phyloP scores from a whole-genome alignment of 2,797 vertebrate genomes.

The Onychomys arenicola region DNA sequence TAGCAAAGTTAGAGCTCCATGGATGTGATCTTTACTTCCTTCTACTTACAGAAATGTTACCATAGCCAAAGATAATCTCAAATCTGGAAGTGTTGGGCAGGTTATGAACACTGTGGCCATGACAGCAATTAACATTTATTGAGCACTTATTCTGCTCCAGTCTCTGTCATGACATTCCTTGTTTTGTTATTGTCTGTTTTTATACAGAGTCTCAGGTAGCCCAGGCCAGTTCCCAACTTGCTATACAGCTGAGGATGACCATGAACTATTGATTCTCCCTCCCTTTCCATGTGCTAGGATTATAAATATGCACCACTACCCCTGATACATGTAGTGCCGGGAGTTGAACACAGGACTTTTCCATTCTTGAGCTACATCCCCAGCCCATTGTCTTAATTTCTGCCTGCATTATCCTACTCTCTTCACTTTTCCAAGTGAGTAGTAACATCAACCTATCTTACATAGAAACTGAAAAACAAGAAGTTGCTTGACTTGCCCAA shows the following conservation, averaged over 20 bases:
- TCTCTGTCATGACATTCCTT: not conserved
- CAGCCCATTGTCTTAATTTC: not conserved
- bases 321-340: not conserved
- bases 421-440: not conserved
- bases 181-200: not conserved
- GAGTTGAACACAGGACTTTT: not conserved
- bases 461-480: not conserved
- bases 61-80: not conserved
- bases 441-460: not conserved
- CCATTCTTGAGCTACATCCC: not conserved
- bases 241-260: not conserved
- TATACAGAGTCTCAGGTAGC: not conserved
- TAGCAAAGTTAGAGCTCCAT: not conserved
- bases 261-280: no score
- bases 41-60: not conserved
- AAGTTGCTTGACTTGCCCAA: conserved; percentile 11
- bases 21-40: not conserved
- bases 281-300: not conserved
- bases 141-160: not conserved
- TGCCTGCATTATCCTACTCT: not conserved
- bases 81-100: not conserved
- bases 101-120: not conserved
- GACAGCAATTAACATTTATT: not conserved
- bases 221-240: not conserved
- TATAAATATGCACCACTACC: not conserved